Percentiles rank a stretch among this genome's conserved stretches.
Evolutionary conservation across 2,113 vertebrate genomes (phyloP).

Genomic region (Nematolebias whitei): DNA sequence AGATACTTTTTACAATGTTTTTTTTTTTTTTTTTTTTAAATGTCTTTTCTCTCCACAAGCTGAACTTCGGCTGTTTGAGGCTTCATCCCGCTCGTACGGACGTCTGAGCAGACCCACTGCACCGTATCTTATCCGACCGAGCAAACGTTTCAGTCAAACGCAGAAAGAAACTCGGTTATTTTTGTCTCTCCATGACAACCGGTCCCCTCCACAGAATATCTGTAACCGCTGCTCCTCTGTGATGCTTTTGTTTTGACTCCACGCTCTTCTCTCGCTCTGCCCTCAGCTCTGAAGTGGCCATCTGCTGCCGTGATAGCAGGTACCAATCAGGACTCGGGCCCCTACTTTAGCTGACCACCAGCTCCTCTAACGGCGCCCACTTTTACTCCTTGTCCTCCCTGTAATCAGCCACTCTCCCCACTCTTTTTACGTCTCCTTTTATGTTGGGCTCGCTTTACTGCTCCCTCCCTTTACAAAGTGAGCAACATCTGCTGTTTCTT

Average conservation of each 20-base stretch:
- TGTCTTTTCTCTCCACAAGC: conserved; percentile 28
- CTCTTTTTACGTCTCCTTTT: conserved; percentile 13
- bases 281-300: conserved; percentile 65
- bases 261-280: conserved; percentile 1
- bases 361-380: conserved; percentile 16
- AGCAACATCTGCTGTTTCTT: conserved; percentile 32
- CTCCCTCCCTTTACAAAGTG: not conserved
- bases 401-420: conserved; percentile 13
- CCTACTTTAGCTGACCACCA: conserved; percentile 17
- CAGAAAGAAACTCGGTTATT: not conserved
- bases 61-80: conserved; percentile 27
- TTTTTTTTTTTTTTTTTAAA: conserved; percentile 28
- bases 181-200: conserved; percentile 27
- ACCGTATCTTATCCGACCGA: not conserved
- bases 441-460: not conserved
- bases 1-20: conserved; percentile 36
- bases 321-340: conserved; percentile 20
- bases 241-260: conserved; percentile 34
- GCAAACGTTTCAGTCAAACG: conserved; percentile 1
- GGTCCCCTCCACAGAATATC: conserved; percentile 13
- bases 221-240: conserved; percentile 28
- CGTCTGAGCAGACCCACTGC: not conserved
- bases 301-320: conserved; percentile 63
- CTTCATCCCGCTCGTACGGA: conserved; percentile 6
- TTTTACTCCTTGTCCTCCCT: conserved; percentile 21